Conservation (phyloP, 2,113 vertebrate species). For the Eurypyga helias region DNA sequence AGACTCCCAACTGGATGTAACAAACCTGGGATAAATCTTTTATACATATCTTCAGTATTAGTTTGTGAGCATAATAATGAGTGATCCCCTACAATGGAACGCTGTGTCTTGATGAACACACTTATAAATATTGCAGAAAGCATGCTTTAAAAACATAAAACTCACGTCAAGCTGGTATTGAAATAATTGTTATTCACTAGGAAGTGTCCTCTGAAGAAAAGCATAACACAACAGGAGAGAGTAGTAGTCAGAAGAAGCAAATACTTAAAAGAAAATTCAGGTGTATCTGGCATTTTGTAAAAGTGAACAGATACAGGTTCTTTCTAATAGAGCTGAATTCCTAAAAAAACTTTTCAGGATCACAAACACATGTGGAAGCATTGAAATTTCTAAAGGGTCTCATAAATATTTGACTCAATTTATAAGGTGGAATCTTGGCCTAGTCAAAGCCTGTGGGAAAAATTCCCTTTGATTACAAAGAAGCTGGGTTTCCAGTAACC, state of each 20-base stretch:
- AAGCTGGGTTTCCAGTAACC: neutral
- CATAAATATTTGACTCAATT: neutral
- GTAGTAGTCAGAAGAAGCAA: neutral
- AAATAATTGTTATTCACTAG: neutral
- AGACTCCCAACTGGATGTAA: neutral
- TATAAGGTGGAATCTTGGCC: neutral
- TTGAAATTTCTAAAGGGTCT: neutral
- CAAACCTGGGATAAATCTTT: slow-evolving; percentile 26
- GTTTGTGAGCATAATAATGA: neutral
- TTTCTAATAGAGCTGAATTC: neutral
- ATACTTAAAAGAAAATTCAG: neutral
- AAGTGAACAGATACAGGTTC: neutral
- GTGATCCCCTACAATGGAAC: neutral
- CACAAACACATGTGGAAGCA: neutral
- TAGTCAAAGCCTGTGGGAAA: neutral
- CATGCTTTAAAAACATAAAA: slow-evolving; percentile 8
- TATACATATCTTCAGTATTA: neutral
- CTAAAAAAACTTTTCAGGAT: neutral
- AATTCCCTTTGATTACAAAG: neutral
- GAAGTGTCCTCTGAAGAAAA: neutral
- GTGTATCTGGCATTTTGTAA: neutral
- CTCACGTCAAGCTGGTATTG: neutral
- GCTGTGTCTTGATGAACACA: slow-evolving; percentile 31
- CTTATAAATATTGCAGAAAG: slow-evolving; percentile 29
- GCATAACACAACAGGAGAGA: neutral